Evolutionary conservation across 2,888 invertebrate genomes (phyloP), one percentile per base, ranked within the genome.

Genomic region (Melinopterus prodromus): DNA sequence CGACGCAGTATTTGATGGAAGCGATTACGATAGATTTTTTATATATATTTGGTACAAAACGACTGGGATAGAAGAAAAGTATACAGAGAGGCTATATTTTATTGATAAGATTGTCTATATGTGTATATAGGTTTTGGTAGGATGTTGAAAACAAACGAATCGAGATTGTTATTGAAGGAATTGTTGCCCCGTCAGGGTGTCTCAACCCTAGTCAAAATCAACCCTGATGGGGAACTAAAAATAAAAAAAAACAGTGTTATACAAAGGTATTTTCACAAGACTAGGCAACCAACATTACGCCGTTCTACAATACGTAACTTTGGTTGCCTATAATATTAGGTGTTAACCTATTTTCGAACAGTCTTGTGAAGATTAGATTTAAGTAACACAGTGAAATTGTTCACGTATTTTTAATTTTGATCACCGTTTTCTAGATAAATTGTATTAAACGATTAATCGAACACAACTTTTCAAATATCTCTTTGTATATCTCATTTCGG

Each of bases 71-170:
- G 70, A 71, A 16, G 76, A 76, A 79, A 70, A 79, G 79, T 79
- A 79, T 78, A 79, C 79, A 79, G 78, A 78, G 71, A 78, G 78
- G 78, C 78, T 78, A 78, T 78, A 78, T 78, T 78, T 78, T 78
- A 78, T 35, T 35, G 69, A 69, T 26, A 77, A 77, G 70, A 77
- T 69, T 71, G 78, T 78, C 71, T 78, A 78, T 53, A 72, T 71
- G 37, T 78, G 78, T 78, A 78, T 53, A 78, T 78, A 78, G 37
- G 53, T 53, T 37, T 74, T 26, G 74, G 15, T 76, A 76, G 76
- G 38, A 75, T 12, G 9, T 15, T 70, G 37, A 75, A 74, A 72
- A 35, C 15, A 69, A 26, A 16, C 14, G 16, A 35, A 77, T 26
- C 53, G 77, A 69, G 77, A 77, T 69, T 77, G 77, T 77, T 69